A percentile compares a stretch with the other conserved stretches of the same genome.
These are phyloP conservation scores for Aphelenchoides avenae DNA, from an alignment of 1,140 invertebrate genomes.

Conservation along the genomic window DNA sequence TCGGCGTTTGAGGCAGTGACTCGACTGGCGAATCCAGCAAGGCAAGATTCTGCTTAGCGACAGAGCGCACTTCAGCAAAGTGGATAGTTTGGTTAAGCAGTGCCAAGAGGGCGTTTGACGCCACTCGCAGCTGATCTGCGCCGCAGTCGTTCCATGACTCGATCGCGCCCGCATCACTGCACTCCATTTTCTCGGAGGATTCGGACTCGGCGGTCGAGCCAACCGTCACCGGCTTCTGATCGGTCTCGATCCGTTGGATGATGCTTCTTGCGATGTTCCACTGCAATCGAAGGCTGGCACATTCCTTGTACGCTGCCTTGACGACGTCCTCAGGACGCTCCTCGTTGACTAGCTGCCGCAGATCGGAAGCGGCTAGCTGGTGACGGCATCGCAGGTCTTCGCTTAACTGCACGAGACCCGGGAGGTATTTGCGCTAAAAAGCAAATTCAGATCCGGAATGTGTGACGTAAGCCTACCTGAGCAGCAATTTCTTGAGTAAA, in stretches of 20 bases:
- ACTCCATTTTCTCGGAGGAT: too few species aligned
- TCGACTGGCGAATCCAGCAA: too few species aligned
- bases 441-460: too few species aligned
- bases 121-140: constrained; percentile 7
- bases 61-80: too few species aligned
- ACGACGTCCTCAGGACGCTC: constrained; percentile 4
- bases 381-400: background rate
- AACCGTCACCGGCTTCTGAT: background rate
- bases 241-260: constrained; percentile 8
- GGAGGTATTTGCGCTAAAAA: too few species aligned
- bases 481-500: too few species aligned
- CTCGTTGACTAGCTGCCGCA: background rate
- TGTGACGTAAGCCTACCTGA: too few species aligned
- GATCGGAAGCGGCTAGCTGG: background rate
- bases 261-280: constrained; percentile 4
- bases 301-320: constrained; percentile 11
- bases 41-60: too few species aligned
- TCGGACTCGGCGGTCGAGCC: background rate
- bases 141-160: constrained; percentile 6
- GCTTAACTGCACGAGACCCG: background rate
- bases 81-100: constrained; percentile 12
- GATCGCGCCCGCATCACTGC: too few species aligned
- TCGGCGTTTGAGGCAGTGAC: too few species aligned
- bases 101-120: constrained; percentile 5
- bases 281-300: constrained; percentile 7